Conservation (phyloP, 1,140 invertebrate species). For the Temnothorax nylanderi region DNA sequence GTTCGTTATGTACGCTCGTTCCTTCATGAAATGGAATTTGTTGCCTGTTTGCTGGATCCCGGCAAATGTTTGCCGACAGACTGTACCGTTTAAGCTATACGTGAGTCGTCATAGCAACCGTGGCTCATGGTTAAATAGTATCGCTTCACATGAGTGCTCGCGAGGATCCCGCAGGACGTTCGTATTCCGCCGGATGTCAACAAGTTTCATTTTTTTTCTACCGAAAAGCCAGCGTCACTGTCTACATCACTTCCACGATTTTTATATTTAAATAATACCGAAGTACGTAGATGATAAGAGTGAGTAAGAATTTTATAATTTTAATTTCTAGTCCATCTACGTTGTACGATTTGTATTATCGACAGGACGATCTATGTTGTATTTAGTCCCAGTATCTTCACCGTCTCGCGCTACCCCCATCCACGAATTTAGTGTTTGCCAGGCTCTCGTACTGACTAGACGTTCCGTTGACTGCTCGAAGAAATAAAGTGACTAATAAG, state of each 20-base stretch:
- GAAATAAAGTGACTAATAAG: too few relatives aligned
- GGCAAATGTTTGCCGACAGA: slow-evolving; percentile 55
- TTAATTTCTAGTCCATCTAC: not conserved
- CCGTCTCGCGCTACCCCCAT: too few relatives aligned
- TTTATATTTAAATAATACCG: not conserved
- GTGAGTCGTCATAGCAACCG: slow-evolving; percentile 52
- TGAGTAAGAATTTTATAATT: not conserved
- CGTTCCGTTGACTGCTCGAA: too few relatives aligned
- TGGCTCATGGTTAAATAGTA: slow-evolving; percentile 57
- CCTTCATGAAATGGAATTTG: slow-evolving; percentile 61
- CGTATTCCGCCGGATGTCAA: slow-evolving; percentile 34
- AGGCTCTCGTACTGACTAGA: too few relatives aligned
- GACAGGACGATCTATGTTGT: too few relatives aligned
- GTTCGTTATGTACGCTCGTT: slow-evolving; percentile 52
- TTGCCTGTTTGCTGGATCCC: slow-evolving; percentile 56
- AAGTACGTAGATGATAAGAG: not conserved
- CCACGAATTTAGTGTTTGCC: too few relatives aligned
- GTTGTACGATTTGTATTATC: too few relatives aligned
- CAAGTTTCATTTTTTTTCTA: slow-evolving; percentile 19
- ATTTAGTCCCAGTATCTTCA: too few relatives aligned
- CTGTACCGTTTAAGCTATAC: slow-evolving; percentile 59
- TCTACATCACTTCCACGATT: not conserved
- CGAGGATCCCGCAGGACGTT: slow-evolving; percentile 41
- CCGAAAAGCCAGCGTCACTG: not conserved
- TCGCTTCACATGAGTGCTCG: slow-evolving; percentile 37